Conservation (phyloP, 2,797 vertebrate species). For the Gymnodraco acuticeps region DNA sequence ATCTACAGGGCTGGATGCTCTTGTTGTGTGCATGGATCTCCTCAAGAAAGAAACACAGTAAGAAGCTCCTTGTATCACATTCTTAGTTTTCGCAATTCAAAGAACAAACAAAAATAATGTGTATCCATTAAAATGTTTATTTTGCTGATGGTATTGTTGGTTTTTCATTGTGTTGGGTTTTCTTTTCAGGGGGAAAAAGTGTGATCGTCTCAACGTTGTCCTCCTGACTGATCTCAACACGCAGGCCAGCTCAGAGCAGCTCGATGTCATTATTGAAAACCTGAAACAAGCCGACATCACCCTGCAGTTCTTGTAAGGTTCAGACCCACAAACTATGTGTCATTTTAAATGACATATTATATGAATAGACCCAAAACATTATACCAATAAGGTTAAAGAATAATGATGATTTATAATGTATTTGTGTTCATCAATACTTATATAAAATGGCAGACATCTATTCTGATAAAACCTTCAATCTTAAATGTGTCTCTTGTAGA, state of each 20-base stretch:
- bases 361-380: not conserved
- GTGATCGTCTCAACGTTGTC: constrained; percentile 88
- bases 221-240: constrained; percentile 92
- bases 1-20: constrained; percentile 92
- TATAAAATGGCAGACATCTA: not conserved
- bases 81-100: not conserved
- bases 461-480: not conserved
- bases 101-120: not conserved
- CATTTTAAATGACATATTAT: not conserved
- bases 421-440: not conserved
- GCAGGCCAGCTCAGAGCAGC: constrained; percentile 88
- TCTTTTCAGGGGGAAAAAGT: constrained; percentile 91
- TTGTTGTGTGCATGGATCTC: constrained; percentile 97
- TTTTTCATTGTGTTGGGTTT: constrained; percentile 1
- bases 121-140: not conserved
- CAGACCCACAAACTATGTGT: not conserved
- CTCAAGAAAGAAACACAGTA: constrained; percentile 91
- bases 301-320: constrained; percentile 95
- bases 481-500: not conserved
- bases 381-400: not conserved
- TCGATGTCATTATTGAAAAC: constrained; percentile 90
- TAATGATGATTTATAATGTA: not conserved
- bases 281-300: constrained; percentile 89
- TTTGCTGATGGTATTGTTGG: not conserved
- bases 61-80: constrained; percentile 64